Base-by-base conservation (phyloP, 1,140 invertebrate genomes). In the Orius insidiosus region DNA sequence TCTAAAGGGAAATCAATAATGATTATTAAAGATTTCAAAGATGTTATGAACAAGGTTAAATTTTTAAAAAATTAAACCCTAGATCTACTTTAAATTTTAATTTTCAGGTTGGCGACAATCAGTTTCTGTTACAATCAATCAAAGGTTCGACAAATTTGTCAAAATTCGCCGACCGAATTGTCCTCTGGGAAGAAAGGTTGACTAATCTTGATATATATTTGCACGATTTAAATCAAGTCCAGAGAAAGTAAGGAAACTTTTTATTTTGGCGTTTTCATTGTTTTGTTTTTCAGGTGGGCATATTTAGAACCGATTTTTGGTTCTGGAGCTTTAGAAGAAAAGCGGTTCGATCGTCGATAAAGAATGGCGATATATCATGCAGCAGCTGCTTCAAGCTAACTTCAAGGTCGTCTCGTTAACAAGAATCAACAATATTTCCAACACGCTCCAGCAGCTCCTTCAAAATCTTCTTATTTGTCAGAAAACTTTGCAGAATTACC, bases 251-350 rank as follows among this genome's bases (percentile, higher is more conserved):
- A 60, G 61, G 57, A 8, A 34, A 5, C 7, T 43, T 14, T 43
- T 7, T 15, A 43, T 5, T 10, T 16, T 24, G 8, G 8, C 19
- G 5, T 16, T 43, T 24, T 30, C 15, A 9, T 9, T 24, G 18
- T 7, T 24, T 16, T n/a, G n/a, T n/a, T 44, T 38, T 47, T 62
- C 53, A 95, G 94, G 59, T 99, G 95, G 95, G 72, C 98, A 6
- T 99, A 98, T 62, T 68, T 99, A 51, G 96, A 98, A 60, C 95
- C 96, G 0, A 93, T 99, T 40, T 90, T 96, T 60, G 79, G 80
- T 0, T 75, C 76, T 54, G 89, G 78, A 44, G 85, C 77, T 40
- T 70, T 83, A 52, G 90, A 86, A 63, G 78, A 75, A 56, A 70
- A 65, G n/a, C 67, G 80, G 56, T 98, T 96, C 66, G 75, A 80